Percentiles rank a stretch among this genome's conserved stretches.
Evolutionary conservation across 2,113 vertebrate genomes (phyloP).

Genomic region (Morone chrysops): DNA sequence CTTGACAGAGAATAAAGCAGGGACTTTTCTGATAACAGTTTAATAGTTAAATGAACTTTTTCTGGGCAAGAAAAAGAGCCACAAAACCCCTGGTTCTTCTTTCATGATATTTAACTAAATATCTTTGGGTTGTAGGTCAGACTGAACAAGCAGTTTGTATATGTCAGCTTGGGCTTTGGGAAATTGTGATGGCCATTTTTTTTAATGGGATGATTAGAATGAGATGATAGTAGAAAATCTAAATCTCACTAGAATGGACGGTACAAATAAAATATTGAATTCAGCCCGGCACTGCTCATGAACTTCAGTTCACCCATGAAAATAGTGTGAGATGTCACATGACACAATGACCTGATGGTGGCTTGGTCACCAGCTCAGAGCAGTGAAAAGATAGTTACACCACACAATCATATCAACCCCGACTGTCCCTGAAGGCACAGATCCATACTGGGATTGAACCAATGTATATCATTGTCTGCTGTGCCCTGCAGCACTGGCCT

Average conservation of each 20-base stretch:
- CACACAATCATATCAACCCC: slow-evolving; percentile 25
- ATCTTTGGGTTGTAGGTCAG: not conserved
- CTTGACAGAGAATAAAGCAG: not conserved
- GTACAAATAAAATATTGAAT: slow-evolving; percentile 2
- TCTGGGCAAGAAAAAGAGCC: not conserved
- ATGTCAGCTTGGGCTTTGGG: not conserved
- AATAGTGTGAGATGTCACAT: slow-evolving; percentile 12
- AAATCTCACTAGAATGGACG: not conserved
- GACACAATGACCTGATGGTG: slow-evolving; percentile 32
- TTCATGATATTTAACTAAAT: not conserved
- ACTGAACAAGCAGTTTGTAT: not conserved
- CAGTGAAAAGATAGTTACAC: slow-evolving; percentile 31
- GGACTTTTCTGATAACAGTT: not conserved
- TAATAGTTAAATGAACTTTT: too few relatives aligned
- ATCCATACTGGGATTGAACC: slow-evolving; percentile 62
- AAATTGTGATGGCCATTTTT: not conserved
- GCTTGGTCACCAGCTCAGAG: slow-evolving; percentile 2
- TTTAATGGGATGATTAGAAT: too few relatives aligned
- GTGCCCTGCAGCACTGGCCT: slow-evolving; percentile 48
- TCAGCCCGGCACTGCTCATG: not conserved
- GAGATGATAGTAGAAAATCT: not conserved
- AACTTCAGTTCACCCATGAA: slow-evolving; percentile 39
- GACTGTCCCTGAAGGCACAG: slow-evolving; percentile 43
- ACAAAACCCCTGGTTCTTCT: not conserved
- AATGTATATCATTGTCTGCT: slow-evolving; percentile 45